phyloP scores from a whole-genome alignment of 2,888 invertebrate genomes.

The Suillia variegata region DNA sequence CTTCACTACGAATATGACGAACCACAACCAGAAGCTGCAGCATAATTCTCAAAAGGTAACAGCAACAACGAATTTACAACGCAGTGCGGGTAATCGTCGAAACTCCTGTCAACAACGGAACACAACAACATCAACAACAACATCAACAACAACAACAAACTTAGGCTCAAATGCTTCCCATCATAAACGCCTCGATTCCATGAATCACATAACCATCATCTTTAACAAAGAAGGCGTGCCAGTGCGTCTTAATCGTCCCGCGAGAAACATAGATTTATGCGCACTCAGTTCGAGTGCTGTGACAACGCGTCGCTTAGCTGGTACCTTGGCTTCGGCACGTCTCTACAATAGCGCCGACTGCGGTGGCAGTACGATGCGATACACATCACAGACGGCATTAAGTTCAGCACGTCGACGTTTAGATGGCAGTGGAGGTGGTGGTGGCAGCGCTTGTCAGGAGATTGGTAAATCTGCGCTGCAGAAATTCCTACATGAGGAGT shows the following conservation, averaged over 20 bases:
- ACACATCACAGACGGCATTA: constrained; percentile 21
- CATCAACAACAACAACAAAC: too few species aligned
- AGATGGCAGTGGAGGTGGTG: background rate
- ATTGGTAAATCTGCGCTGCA: constrained; percentile 1
- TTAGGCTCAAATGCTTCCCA: background rate
- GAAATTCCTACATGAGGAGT: constrained; percentile 24
- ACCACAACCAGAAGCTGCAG: constrained; percentile 16
- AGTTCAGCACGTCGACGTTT: constrained; percentile 10
- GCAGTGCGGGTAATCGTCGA: background rate
- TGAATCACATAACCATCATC: constrained; percentile 59
- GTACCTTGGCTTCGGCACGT: constrained; percentile 49
- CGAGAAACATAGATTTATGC: constrained; percentile 55
- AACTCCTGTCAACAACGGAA: background rate
- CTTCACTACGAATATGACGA: background rate
- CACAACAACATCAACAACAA: too few species aligned
- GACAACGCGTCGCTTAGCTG: constrained; percentile 45
- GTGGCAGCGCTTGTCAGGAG: background rate
- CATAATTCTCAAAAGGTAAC: background rate
- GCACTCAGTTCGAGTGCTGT: constrained; percentile 43
- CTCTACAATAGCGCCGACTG: constrained; percentile 39
- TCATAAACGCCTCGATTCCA: constrained; percentile 31
- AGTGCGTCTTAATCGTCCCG: constrained; percentile 54
- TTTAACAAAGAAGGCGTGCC: constrained; percentile 59
- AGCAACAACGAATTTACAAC: background rate
- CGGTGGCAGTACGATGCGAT: background rate